These are phyloP conservation scores for Erethizon dorsatum DNA, from an alignment of 2,797 vertebrate species.

Conservation along the genomic window DNA sequence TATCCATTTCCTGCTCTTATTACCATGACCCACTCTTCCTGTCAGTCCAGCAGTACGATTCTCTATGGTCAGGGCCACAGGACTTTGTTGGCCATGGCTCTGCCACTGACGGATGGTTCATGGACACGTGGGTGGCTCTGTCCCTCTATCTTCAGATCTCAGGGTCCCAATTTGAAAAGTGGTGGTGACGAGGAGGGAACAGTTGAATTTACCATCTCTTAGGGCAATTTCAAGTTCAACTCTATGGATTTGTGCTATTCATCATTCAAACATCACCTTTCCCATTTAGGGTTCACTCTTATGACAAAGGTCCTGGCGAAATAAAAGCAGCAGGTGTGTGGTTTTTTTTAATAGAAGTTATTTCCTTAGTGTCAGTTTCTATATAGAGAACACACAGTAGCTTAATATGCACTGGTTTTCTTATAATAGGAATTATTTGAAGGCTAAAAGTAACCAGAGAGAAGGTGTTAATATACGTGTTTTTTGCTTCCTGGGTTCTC, in stretches of 20 bases:
- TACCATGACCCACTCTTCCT: background rate
- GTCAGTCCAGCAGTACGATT: background rate
- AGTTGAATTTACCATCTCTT: background rate
- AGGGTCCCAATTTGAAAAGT: background rate
- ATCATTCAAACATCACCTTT: background rate
- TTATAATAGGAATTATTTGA: slow-evolving; percentile 22
- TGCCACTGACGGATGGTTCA: background rate
- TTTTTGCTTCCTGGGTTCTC: background rate
- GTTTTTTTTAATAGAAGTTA: background rate
- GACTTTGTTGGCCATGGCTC: background rate
- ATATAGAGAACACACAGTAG: slow-evolving; percentile 16
- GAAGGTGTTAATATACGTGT: background rate
- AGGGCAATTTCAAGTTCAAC: background rate
- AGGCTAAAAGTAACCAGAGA: slow-evolving; percentile 40
- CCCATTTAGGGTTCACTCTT: background rate
- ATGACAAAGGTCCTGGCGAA: background rate
- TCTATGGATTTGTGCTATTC: background rate
- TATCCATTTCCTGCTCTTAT: background rate
- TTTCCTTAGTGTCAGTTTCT: slow-evolving; percentile 25
- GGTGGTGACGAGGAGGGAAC: background rate
- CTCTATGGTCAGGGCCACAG: background rate
- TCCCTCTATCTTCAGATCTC: background rate
- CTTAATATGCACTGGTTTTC: background rate
- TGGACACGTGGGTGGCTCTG: background rate
- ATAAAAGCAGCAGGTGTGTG: background rate